Base-by-base conservation (phyloP, 2,888 invertebrate genomes). In the Agrilus cyanescens region DNA sequence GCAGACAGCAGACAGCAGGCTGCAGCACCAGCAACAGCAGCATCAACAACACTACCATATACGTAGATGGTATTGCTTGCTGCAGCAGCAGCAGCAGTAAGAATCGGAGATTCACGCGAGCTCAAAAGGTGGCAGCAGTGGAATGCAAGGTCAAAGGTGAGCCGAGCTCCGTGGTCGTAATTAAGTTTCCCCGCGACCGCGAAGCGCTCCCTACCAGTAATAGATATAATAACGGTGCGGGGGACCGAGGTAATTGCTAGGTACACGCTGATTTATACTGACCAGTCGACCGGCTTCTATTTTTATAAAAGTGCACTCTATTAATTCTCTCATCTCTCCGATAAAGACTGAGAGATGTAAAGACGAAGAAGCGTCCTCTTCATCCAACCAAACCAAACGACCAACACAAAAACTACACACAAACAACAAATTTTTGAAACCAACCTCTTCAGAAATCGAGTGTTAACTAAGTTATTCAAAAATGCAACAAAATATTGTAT, bases 201-300 rank as follows among this genome's bases (percentile, higher is more conserved):
- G 60, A 25, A 25, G 59, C 63, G 63, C 65, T 63, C 65, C 64
- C 61, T 63, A 61, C 63, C 59, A 63, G 62, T 65, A 66, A 66
- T 66, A 65, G 65, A 66, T 65, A 65, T 66, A 66, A 66, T 66
- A 65, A 66, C 62, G 63, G 65, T 63, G 65, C 63, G 64, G 64
- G 57, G 60, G 62, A 62, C 60, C 54, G 50, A 54, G 55, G 64
- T 65, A 65, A 65, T 65, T 64, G 63, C 61, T 60, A 57, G 65
- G 63, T 65, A 63, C 61, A 55, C 55, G 58, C 62, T 63, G 63
- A 64, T 64, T 64, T 64, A 64, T 64, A 63, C 61, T 53, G 52
- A 50, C 54, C 53, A 50, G 49, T 50, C 53, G 53, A 25, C 25
- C 25, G 50, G 52, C 52, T 51, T 48, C 55, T 54, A 55, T 57